These are phyloP conservation scores for Alouatta palliata DNA, from an alignment of 2,113 vertebrate species.

Conservation along the genomic window DNA sequence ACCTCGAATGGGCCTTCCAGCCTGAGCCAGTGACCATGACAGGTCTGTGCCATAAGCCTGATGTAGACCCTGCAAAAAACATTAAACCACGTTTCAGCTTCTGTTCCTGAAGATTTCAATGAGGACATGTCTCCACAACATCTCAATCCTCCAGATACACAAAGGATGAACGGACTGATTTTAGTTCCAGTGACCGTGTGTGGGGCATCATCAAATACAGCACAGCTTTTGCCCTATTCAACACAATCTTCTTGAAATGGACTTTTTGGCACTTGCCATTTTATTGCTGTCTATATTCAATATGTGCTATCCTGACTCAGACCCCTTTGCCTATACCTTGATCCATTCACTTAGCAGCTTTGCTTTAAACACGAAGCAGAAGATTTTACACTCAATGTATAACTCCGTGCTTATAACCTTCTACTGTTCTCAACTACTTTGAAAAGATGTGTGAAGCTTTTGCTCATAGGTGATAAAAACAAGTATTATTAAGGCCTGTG, in stretches of 20 bases:
- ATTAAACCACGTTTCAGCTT: neutral
- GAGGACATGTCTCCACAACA: neutral
- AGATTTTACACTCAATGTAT: neutral
- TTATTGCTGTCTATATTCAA: neutral
- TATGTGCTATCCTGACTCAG: neutral
- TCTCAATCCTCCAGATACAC: neutral
- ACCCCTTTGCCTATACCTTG: neutral
- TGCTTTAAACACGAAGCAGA: neutral
- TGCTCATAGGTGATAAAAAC: neutral
- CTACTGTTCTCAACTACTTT: neutral
- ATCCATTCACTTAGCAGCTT: neutral
- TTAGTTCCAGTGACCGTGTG: neutral
- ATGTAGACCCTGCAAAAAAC: neutral
- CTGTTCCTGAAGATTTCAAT: neutral
- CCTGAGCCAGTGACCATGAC: neutral
- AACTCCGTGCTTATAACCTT: neutral
- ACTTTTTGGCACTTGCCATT: neutral
- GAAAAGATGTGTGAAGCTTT: conserved; percentile 6
- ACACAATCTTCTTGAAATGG: neutral
- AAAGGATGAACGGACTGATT: neutral
- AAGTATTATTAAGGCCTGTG: neutral
- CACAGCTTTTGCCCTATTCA: neutral
- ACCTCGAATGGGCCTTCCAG: neutral
- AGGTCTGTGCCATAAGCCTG: neutral
- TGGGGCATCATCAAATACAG: accelerated